phyloP scores from a whole-genome alignment of 1,140 invertebrate species.

The Bombyx mori region ASM3026992v2 NC_085108.1:590001-590500 shows the following conservation, averaged over 20 bases:
- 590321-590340: not conserved
- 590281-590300: not conserved
- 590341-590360: not conserved
- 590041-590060: constrained; percentile 34
- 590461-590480: too few species aligned
- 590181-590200: constrained; percentile 1
- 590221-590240: constrained; percentile 18
- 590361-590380: too few species aligned
- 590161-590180: constrained; percentile 4
- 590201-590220: constrained; percentile 3
- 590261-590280: constrained; percentile 8
- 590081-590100: constrained; percentile 28
- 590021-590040: constrained; percentile 27
- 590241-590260: constrained; percentile 23
- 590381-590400: too few species aligned
- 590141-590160: constrained; percentile 18
- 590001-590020: constrained; percentile 10
- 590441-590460: too few species aligned
- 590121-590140: constrained; percentile 36
- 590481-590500: too few species aligned
- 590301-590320: too few species aligned
- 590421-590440: too few species aligned
- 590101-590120: constrained; percentile 37
- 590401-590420: too few species aligned
- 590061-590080: constrained; percentile 25